A percentile compares a stretch with the other conserved stretches of the same genome.
phyloP scores from a whole-genome alignment of 2,888 invertebrate genomes.

The Sinelater perroti region DNA sequence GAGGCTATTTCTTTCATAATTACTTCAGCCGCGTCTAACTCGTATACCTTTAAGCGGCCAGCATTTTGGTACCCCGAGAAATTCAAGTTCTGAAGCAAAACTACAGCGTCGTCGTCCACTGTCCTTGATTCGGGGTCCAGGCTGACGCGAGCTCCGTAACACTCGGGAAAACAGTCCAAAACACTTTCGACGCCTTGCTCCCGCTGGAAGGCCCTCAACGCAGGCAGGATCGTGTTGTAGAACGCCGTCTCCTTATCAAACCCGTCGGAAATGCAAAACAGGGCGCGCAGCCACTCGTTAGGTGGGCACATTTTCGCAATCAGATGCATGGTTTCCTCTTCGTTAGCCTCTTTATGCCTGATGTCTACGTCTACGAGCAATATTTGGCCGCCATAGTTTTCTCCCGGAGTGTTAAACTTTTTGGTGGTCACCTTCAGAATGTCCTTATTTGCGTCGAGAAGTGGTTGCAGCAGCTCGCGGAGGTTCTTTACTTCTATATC shows the following conservation, averaged over 20 bases:
- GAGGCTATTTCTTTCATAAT: slow-evolving; percentile 61
- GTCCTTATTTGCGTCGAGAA: slow-evolving; percentile 17
- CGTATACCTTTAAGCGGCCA: slow-evolving; percentile 60
- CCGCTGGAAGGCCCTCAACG: slow-evolving; percentile 58
- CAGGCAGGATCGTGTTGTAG: slow-evolving; percentile 61
- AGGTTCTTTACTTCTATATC: slow-evolving; percentile 36
- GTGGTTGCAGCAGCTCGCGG: slow-evolving; percentile 24
- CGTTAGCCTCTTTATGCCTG: slow-evolving; percentile 43
- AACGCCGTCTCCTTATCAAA: slow-evolving; percentile 65
- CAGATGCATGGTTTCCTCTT: slow-evolving; percentile 55
- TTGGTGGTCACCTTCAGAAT: slow-evolving; percentile 51
- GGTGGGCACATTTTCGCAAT: slow-evolving; percentile 65
- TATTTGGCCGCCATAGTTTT: slow-evolving; percentile 69
- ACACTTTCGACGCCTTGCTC: slow-evolving; percentile 56
- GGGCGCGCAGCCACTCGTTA: slow-evolving; percentile 59
- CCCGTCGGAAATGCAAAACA: slow-evolving; percentile 63
- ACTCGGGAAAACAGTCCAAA: slow-evolving; percentile 60
- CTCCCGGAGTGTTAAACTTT: slow-evolving; percentile 63
- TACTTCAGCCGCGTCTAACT: slow-evolving; percentile 60
- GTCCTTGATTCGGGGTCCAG: slow-evolving; percentile 41
- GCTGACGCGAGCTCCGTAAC: slow-evolving; percentile 61
- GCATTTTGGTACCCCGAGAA: slow-evolving; percentile 59
- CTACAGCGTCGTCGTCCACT: slow-evolving; percentile 63
- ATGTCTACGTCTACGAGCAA: slow-evolving; percentile 59
- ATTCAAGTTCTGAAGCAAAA: slow-evolving; percentile 66